These are phyloP conservation scores for Scaptomyza reducta DNA, from an alignment of 2,888 invertebrate species.

Conservation along the genomic window DNA sequence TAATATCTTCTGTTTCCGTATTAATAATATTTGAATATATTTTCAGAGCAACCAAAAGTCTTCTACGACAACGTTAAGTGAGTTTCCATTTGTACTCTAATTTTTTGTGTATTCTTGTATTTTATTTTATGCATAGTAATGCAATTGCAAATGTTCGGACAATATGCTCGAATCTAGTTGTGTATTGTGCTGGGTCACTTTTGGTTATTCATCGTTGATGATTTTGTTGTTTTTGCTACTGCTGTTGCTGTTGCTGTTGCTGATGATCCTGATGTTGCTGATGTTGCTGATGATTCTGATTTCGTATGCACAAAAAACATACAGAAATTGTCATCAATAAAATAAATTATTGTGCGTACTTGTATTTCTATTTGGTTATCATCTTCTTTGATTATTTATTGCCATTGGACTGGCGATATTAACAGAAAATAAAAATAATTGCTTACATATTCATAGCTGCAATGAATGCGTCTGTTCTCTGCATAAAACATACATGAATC, in stretches of 20 bases:
- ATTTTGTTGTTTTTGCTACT: constrained; percentile 26
- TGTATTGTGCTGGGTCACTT: constrained; percentile 46
- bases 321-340: constrained; percentile 71
- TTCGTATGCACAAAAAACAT: constrained; percentile 73
- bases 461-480: constrained; percentile 11
- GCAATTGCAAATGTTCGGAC: constrained; percentile 57
- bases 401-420: constrained; percentile 37
- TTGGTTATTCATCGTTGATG: constrained; percentile 32
- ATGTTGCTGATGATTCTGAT: constrained; percentile 44
- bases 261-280: constrained; percentile 52
- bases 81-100: background rate
- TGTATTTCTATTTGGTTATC: constrained; percentile 7
- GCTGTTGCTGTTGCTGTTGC: constrained; percentile 37
- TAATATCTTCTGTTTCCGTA: too few species aligned
- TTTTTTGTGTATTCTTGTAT: constrained; percentile 21
- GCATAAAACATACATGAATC: constrained; percentile 8
- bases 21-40: too few species aligned
- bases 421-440: constrained; percentile 48
- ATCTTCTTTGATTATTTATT: constrained; percentile 22
- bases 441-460: constrained; percentile 32
- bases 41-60: constrained; percentile 19
- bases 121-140: constrained; percentile 46
- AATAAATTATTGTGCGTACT: constrained; percentile 58
- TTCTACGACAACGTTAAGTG: rapidly evolving
- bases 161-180: constrained; percentile 24